Evolutionary conservation across 2,113 vertebrate species (phyloP), one percentile per base, ranked within the genome.

Genomic region (Scophthalmus maximus): DNA sequence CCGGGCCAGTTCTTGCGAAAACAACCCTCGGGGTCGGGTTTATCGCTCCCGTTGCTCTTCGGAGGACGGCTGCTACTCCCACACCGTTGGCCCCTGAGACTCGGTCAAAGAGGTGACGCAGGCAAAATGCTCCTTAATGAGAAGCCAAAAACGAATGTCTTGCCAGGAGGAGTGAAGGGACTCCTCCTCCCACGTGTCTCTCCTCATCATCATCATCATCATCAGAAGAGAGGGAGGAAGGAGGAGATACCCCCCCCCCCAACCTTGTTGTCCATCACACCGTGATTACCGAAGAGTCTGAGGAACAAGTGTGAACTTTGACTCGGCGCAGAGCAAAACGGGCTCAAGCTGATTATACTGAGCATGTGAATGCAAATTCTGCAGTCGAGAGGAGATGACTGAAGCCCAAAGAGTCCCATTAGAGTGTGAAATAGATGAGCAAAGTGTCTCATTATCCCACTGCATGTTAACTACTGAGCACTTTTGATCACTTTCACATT

Each of bases 311-410:
- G 29, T 68, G 47, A 58, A 46, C 17, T 17, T 9, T 30, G 40
- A 17, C 32, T 5, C 23, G 47, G 30, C 27, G 42, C 51, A 29
- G 38, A 66, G 67, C 23, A 18, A 50, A 81, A 68, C 71, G 61
- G 26, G 49, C 47, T 61, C 47, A 53, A 52, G 49, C 64, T 79
- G 71, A 83, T 79, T 74, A 76, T 83, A 66, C 25, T 50, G 65
- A 75, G 68, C 82, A 68, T 74, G 68, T 58, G 82, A 79, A 81
- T 85, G 75, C 69, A 81, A 64, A 81, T 73, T 73, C 71, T 42
- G n/a, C 38, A 30, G 52, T 1, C 32, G 46, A 66, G 67, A 76
- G 73, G 77, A 74, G 74, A 81, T 72, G 66, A 79, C 57, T 75
- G 68, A 65, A 49, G 71, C 68, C 62, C 72, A 65, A 74, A 81